Conservation (phyloP, 2,113 vertebrate genomes). For the Rhea americana region DNA sequence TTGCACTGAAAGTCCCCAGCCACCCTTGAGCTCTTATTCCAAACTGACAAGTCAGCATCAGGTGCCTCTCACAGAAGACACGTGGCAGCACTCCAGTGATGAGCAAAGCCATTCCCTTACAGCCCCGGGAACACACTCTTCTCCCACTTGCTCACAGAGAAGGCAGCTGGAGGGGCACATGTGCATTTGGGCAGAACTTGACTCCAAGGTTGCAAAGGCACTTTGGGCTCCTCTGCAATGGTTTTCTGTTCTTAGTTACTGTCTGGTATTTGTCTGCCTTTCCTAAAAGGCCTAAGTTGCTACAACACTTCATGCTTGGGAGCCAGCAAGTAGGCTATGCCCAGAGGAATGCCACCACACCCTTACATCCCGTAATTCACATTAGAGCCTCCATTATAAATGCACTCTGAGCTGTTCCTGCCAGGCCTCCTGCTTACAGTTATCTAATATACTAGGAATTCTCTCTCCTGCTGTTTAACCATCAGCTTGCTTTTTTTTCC, state of each 20-base stretch:
- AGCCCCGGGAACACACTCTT: neutral
- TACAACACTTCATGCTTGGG: neutral
- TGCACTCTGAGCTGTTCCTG: neutral
- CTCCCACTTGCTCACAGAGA: neutral
- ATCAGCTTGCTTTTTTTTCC: neutral
- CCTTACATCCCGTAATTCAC: neutral
- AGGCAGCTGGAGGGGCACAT: neutral
- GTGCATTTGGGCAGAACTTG: accelerated
- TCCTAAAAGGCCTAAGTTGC: neutral
- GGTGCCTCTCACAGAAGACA: conserved; percentile 17
- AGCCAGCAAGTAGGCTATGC: neutral
- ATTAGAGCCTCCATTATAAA: neutral
- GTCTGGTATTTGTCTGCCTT: neutral
- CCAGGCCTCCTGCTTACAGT: neutral
- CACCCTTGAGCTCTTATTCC: neutral
- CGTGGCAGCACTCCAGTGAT: neutral
- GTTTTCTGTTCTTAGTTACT: neutral
- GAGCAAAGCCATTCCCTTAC: conserved; percentile 1
- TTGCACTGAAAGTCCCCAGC: neutral
- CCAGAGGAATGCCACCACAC: neutral
- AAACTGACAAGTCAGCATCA: neutral
- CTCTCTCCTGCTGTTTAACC: neutral
- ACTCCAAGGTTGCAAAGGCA: neutral
- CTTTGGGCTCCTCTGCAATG: neutral
- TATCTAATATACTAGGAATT: neutral